These are phyloP conservation scores for Orthosia incerta DNA, from an alignment of 2,888 invertebrate species.

Conservation along the genomic window DNA sequence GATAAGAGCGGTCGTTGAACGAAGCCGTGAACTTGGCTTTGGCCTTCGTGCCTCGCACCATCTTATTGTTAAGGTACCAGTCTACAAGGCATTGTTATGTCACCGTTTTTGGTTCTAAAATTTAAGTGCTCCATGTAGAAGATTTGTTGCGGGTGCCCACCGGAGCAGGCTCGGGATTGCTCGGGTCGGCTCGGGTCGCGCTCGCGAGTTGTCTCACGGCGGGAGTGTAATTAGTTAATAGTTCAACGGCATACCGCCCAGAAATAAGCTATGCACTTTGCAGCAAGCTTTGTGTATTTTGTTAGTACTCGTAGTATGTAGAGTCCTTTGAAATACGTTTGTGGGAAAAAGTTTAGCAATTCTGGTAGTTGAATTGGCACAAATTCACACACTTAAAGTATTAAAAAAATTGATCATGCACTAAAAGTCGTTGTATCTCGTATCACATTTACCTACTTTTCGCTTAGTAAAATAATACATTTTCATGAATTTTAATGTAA, in stretches of 20 bases:
- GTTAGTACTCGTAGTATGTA: slow-evolving; percentile 1
- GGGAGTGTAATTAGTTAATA: slow-evolving; percentile 59
- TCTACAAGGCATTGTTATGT: slow-evolving; percentile 71
- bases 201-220: slow-evolving; percentile 52
- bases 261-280: slow-evolving; percentile 16
- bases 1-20: slow-evolving; percentile 88
- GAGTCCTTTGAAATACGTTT: not conserved
- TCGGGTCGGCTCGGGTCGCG: slow-evolving; percentile 48
- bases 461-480: not conserved
- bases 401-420: not conserved
- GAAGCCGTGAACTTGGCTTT: slow-evolving; percentile 86
- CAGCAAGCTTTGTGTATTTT: slow-evolving; percentile 12
- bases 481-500: not conserved
- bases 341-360: not conserved
- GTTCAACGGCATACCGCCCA: slow-evolving; percentile 39
- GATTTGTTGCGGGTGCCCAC: slow-evolving; percentile 49
- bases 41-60: slow-evolving; percentile 82
- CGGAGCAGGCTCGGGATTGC: slow-evolving; percentile 26
- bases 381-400: not conserved
- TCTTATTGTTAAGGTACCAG: slow-evolving; percentile 76
- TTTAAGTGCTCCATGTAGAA: slow-evolving; percentile 50
- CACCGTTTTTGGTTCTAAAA: slow-evolving; percentile 58
- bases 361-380: not conserved
- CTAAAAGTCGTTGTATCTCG: too few relatives aligned
- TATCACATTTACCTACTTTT: too few relatives aligned